These are phyloP conservation scores for Plagodis dolabraria DNA, from an alignment of 2,888 invertebrate genomes.

Conservation along the genomic window DNA sequence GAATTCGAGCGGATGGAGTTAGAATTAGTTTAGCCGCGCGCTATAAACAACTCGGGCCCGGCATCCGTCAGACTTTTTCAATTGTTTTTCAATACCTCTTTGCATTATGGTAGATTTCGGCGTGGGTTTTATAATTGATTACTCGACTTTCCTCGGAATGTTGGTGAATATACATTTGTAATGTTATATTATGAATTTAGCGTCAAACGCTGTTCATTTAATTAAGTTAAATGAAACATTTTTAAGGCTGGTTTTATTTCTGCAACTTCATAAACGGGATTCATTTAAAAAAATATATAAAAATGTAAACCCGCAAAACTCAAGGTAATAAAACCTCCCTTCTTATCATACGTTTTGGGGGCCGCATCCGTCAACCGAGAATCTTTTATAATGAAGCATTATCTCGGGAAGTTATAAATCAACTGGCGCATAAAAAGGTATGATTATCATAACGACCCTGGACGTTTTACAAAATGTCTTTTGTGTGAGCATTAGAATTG, in stretches of 20 bases:
- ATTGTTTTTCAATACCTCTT: no score
- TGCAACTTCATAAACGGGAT: slow-evolving; percentile 15
- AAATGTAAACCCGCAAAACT: slow-evolving; percentile 11
- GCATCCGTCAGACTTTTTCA: no score
- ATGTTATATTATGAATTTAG: no score
- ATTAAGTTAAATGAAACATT: no score
- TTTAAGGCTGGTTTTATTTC: neutral
- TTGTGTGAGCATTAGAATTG: slow-evolving; percentile 21
- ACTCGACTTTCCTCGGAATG: no score
- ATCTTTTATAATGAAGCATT: slow-evolving; percentile 36
- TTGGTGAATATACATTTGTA: no score
- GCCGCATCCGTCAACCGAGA: slow-evolving; percentile 27
- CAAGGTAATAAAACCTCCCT: slow-evolving; percentile 12
- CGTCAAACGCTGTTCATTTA: no score
- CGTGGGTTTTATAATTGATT: no score
- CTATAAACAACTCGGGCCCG: no score
- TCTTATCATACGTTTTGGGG: slow-evolving; percentile 28
- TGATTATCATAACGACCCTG: slow-evolving; percentile 41
- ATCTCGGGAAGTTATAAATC: slow-evolving; percentile 43
- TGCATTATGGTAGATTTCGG: no score
- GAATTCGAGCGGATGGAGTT: no score
- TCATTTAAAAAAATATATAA: slow-evolving; percentile 15
- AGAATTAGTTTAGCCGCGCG: no score
- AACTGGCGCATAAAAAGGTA: slow-evolving; percentile 37
- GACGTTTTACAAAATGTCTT: slow-evolving; percentile 35